These are phyloP conservation scores for Pogonocherus hispidulus DNA, from an alignment of 2,888 invertebrate species.

Conservation along the genomic window DNA sequence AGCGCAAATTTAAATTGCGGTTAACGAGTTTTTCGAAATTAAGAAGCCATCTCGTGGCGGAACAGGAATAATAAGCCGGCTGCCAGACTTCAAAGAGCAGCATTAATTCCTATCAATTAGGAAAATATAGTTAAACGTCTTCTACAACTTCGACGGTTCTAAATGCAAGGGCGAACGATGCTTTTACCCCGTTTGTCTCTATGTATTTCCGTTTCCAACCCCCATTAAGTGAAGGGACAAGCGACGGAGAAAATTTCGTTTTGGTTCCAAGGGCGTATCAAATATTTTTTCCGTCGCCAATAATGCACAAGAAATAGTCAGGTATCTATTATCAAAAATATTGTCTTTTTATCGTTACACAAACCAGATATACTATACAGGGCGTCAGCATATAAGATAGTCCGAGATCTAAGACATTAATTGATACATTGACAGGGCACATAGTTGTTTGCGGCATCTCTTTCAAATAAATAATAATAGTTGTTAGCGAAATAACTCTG, in stretches of 20 bases:
- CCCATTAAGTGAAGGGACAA: neutral
- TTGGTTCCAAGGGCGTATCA: no score
- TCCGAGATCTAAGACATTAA: no score
- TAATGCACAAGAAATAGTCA: no score
- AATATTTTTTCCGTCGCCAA: no score
- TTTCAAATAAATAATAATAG: no score
- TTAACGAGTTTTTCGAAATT: slow-evolving; percentile 67
- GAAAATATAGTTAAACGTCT: slow-evolving; percentile 65
- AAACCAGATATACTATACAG: no score
- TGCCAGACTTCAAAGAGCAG: slow-evolving; percentile 64
- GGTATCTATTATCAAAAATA: no score
- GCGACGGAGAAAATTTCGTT: neutral
- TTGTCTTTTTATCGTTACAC: no score
- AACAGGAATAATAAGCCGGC: slow-evolving; percentile 64
- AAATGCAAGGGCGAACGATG: slow-evolving; percentile 9
- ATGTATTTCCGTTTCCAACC: slow-evolving; percentile 1
- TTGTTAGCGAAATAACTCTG: no score
- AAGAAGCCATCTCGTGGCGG: slow-evolving; percentile 65
- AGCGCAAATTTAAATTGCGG: slow-evolving; percentile 66
- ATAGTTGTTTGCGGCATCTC: no score
- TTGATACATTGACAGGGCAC: no score
- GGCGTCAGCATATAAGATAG: no score
- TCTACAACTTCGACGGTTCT: slow-evolving; percentile 43
- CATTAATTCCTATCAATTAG: slow-evolving; percentile 66
- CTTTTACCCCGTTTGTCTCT: slow-evolving; percentile 7